Percentiles rank a stretch among this genome's conserved stretches.
Conservation (phyloP, 92 coral and sea anemone species). For the Anthopleura xanthogrammica region DNA sequence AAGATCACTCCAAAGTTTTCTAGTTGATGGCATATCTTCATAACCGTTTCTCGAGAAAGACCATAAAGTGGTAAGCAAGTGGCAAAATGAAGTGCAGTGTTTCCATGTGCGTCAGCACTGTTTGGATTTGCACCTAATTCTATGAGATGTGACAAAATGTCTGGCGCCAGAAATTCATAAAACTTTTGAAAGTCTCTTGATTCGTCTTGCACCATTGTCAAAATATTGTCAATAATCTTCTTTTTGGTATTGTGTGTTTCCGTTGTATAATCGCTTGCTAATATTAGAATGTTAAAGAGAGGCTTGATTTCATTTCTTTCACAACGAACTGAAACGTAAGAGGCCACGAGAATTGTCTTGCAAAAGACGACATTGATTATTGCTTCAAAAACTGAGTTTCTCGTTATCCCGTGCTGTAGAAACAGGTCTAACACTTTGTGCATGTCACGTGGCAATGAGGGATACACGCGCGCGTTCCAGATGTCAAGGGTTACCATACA, state of each 20-base stretch:
- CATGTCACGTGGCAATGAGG: background rate
- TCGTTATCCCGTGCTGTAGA: background rate
- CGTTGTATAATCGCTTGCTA: background rate
- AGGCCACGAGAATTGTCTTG: background rate
- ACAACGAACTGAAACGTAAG: background rate
- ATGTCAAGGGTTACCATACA: background rate
- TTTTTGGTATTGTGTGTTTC: background rate
- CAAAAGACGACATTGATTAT: background rate
- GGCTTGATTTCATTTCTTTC: background rate
- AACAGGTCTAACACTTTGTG: background rate
- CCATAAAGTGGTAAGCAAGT: slow-evolving; percentile 7
- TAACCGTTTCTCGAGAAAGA: background rate
- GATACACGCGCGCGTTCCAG: background rate
- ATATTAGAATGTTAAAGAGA: background rate
- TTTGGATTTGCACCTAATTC: slow-evolving; percentile 31
- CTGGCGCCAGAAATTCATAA: background rate
- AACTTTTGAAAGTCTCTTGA: background rate
- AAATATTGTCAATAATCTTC: background rate
- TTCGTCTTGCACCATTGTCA: background rate
- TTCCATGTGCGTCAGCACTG: slow-evolving; percentile 22
- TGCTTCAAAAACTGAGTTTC: background rate
- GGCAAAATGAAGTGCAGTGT: slow-evolving; percentile 27
- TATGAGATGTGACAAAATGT: background rate
- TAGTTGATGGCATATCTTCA: background rate
- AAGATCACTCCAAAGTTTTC: background rate